Percentiles rank a stretch among this genome's conserved stretches.
These are phyloP conservation scores for Martes martes DNA, from an alignment of 2,113 vertebrate species.

Conservation along the genomic window DNA sequence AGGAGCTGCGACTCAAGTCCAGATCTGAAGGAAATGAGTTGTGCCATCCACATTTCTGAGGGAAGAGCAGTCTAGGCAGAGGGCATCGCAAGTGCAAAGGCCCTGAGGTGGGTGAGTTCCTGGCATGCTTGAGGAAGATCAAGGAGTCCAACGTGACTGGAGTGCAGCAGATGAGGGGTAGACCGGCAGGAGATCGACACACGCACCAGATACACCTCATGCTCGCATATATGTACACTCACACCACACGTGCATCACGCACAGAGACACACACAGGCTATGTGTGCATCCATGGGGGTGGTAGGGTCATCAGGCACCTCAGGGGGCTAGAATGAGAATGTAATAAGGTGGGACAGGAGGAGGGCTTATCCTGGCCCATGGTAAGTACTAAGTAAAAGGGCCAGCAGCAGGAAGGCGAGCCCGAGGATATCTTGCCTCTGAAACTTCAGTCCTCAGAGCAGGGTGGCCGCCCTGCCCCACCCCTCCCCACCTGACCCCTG, in stretches of 20 bases:
- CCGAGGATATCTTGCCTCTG: neutral
- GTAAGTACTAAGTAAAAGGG: neutral
- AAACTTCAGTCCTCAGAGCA: neutral
- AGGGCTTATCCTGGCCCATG: neutral
- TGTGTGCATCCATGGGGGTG: neutral
- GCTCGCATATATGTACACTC: neutral
- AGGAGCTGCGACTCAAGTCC: neutral
- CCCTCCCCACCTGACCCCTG: neutral
- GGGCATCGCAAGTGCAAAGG: neutral
- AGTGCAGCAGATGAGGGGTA: neutral
- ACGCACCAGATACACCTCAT: neutral
- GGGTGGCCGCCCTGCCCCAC: neutral
- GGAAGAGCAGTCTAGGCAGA: neutral
- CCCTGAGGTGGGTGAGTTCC: neutral
- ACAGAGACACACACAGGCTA: neutral
- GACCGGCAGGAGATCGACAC: no score
- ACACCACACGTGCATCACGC: neutral
- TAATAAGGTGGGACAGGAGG: neutral
- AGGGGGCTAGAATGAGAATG: neutral
- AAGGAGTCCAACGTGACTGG: neutral
- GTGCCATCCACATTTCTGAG: neutral
- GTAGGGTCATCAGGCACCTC: neutral
- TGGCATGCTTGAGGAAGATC: neutral
- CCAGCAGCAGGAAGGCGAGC: neutral
- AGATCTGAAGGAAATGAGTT: neutral